Conservation (phyloP, 2,113 vertebrate genomes). For the Polypterus bichir region DNA sequence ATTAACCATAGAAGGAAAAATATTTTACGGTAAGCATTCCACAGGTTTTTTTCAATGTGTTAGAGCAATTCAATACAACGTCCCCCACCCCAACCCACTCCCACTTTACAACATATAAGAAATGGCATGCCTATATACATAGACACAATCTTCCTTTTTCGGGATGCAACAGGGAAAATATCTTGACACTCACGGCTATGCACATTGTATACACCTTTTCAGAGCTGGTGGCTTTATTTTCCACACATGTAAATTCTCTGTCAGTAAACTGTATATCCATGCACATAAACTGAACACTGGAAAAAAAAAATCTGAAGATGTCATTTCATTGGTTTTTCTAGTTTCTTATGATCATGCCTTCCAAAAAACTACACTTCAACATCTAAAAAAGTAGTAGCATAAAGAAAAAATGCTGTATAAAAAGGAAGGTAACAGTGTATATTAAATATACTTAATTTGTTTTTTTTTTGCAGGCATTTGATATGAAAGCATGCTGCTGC, state of each 20-base stretch:
- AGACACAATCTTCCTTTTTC: conserved; percentile 38
- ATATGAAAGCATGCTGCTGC: conserved; percentile 33
- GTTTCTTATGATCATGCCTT: conserved; percentile 5
- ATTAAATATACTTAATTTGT: too few species aligned
- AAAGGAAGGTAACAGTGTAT: too few species aligned
- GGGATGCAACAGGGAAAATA: conserved; percentile 20
- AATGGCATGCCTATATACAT: conserved; percentile 35
- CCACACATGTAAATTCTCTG: conserved; percentile 25
- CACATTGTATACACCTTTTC: conserved; percentile 32
- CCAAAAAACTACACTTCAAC: conserved; percentile 1
- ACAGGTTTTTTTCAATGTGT: conserved; percentile 22
- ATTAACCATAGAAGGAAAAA: conserved; percentile 38
- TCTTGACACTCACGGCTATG: conserved; percentile 19
- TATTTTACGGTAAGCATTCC: conserved; percentile 24
- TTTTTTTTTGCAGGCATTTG: conserved; percentile 31
- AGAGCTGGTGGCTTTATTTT: conserved; percentile 25
- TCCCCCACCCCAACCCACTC: conserved; percentile 12
- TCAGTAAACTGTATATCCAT: conserved; percentile 41
- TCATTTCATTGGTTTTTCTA: too few species aligned
- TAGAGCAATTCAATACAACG: conserved; percentile 25
- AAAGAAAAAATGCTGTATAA: too few species aligned
- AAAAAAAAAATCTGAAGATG: conserved; percentile 1
- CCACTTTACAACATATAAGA: conserved; percentile 32
- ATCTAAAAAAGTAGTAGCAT: too few species aligned
- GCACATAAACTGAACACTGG: conserved; percentile 29